These are phyloP conservation scores for Drosophila kanapiae DNA, from an alignment of 1,140 invertebrate species.

Conservation along the genomic window DNA sequence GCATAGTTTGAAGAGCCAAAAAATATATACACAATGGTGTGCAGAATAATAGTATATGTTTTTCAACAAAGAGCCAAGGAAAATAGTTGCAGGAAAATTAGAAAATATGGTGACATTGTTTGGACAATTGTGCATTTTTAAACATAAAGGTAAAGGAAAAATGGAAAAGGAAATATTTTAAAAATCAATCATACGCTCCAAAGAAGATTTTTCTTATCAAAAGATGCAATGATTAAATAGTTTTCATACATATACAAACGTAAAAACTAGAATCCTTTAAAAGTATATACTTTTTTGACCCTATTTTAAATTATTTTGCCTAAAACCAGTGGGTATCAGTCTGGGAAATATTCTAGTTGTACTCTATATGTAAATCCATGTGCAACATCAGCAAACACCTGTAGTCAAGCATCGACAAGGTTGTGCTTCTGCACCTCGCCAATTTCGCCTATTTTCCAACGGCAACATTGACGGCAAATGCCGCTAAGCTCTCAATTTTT, in stretches of 20 bases:
- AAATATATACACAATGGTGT: background rate
- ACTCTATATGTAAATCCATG: slow-evolving; percentile 17
- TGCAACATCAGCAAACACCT: slow-evolving; percentile 55
- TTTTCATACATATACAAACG: no score
- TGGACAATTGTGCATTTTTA: no score
- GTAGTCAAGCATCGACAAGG: slow-evolving; percentile 37
- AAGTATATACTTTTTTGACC: background rate
- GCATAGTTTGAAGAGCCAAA: slow-evolving; percentile 18
- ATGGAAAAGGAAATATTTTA: no score
- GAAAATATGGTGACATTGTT: no score
- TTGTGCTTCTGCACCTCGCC: slow-evolving; percentile 1
- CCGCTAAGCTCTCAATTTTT: slow-evolving; percentile 38
- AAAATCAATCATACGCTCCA: no score
- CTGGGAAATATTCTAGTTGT: background rate
- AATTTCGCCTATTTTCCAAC: slow-evolving; percentile 40
- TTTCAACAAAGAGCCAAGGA: background rate
- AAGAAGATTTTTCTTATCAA: no score
- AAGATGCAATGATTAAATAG: no score
- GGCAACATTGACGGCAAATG: slow-evolving; percentile 38
- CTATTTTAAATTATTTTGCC: background rate
- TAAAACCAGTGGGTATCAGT: background rate
- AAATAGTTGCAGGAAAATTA: background rate
- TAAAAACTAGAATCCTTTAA: no score
- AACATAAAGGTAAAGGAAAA: no score
- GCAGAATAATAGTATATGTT: background rate